Evolutionary conservation across 2,888 invertebrate species (phyloP).

Genomic region (Phragmatobia fuliginosa): DNA sequence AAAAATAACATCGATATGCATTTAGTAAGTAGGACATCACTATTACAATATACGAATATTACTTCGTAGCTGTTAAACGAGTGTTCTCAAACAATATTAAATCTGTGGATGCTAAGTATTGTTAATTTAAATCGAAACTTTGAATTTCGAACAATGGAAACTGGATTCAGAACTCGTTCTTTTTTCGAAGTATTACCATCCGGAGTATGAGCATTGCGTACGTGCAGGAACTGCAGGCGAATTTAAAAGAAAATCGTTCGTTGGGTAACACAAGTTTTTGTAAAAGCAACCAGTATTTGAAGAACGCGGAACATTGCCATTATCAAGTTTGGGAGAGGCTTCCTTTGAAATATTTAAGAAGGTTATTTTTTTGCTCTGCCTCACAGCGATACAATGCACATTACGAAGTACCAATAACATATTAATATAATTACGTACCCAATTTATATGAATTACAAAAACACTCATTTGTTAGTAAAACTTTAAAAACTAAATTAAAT

Average conservation of each 20-base stretch:
- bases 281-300: conserved; percentile 32
- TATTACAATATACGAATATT: background rate
- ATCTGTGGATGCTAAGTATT: background rate
- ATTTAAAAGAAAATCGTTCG: conserved; percentile 31
- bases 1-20: too few relatives aligned
- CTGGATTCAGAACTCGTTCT: conserved; percentile 28
- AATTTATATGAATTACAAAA: background rate
- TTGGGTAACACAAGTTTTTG: conserved; percentile 44
- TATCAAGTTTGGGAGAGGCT: conserved; percentile 22
- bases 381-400: background rate
- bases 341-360: conserved; percentile 19
- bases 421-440: background rate
- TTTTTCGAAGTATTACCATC: conserved; percentile 38
- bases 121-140: background rate
- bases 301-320: conserved; percentile 41
- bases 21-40: background rate
- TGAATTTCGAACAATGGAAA: conserved; percentile 26
- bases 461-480: background rate
- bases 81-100: background rate
- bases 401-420: background rate
- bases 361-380: conserved; percentile 1
- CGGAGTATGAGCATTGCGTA: conserved; percentile 30
- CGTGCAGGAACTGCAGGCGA: conserved; percentile 27
- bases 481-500: background rate
- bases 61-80: too few relatives aligned